A percentile compares a stretch with the other conserved stretches of the same genome.
Evolutionary conservation across 2,113 vertebrate genomes (phyloP).

Genomic region (Sakesphorus luctuosus): DNA sequence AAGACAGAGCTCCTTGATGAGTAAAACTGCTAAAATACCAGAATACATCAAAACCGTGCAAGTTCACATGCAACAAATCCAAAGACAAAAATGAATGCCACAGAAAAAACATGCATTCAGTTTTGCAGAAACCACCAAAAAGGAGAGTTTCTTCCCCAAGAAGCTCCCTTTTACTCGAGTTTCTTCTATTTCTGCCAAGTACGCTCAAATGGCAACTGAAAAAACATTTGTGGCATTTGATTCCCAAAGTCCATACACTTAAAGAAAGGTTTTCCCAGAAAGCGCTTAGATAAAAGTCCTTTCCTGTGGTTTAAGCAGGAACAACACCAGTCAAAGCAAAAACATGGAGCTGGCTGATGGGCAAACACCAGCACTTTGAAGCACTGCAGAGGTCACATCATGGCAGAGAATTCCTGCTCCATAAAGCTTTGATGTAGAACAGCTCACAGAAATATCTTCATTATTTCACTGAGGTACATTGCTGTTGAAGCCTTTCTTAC

Average conservation of each 20-base stretch:
- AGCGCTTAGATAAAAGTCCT: not conserved
- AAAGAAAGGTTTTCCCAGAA: conserved; percentile 18
- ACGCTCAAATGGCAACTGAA: not conserved
- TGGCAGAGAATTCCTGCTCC: conserved; percentile 6
- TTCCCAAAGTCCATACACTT: not conserved
- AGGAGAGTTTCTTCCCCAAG: not conserved
- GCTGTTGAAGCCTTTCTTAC: not conserved
- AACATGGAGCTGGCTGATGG: not conserved
- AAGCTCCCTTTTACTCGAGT: not conserved
- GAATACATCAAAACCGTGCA: not conserved
- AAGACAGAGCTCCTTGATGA: not conserved
- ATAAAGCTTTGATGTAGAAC: conserved; percentile 25
- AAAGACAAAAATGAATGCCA: not conserved
- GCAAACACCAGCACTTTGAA: conserved; percentile 10
- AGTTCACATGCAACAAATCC: not conserved
- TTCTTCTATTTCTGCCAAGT: not conserved
- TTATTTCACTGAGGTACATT: not conserved
- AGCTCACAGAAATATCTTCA: not conserved
- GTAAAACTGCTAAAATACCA: not conserved
- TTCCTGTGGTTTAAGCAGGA: conserved; percentile 39
- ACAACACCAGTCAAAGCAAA: not conserved
- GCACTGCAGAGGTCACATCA: conserved; percentile 5
- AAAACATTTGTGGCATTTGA: conserved; percentile 17
- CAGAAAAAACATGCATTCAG: not conserved
- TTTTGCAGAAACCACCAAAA: not conserved